Evolutionary conservation across 2,113 vertebrate species (phyloP).

Genomic region (Rousettus leschenaultii): DNA sequence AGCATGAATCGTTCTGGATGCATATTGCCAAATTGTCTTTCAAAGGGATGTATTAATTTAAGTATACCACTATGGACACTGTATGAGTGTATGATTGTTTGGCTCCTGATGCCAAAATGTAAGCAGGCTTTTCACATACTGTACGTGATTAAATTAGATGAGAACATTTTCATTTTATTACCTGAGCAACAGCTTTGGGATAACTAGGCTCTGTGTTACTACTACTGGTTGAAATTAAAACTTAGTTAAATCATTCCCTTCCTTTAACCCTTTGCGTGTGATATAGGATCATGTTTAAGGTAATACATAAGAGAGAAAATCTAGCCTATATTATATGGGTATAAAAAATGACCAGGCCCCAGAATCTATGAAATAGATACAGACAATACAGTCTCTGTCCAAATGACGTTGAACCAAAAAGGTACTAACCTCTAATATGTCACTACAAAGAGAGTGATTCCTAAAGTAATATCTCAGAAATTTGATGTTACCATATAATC

Average conservation of each 20-base stretch:
- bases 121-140: not conserved
- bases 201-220: slow-evolving; percentile 3
- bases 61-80: not conserved
- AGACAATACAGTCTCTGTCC: not conserved
- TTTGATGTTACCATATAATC: not conserved
- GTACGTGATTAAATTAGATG: not conserved
- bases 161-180: slow-evolving; percentile 9
- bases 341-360: not conserved
- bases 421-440: not conserved
- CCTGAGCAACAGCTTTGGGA: not conserved
- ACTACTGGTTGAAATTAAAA: not conserved
- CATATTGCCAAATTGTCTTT: not conserved
- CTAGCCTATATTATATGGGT: not conserved
- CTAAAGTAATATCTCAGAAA: not conserved
- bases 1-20: not conserved
- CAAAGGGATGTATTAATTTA: not conserved
- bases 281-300: not conserved
- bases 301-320: not conserved
- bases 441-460: not conserved
- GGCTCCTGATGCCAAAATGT: not conserved
- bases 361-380: not conserved
- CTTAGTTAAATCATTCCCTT: not conserved
- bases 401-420: not conserved
- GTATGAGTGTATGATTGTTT: not conserved
- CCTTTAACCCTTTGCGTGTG: not conserved